phyloP scores from a whole-genome alignment of 1,140 invertebrate genomes.

The Elysia chlorotica region DNA sequence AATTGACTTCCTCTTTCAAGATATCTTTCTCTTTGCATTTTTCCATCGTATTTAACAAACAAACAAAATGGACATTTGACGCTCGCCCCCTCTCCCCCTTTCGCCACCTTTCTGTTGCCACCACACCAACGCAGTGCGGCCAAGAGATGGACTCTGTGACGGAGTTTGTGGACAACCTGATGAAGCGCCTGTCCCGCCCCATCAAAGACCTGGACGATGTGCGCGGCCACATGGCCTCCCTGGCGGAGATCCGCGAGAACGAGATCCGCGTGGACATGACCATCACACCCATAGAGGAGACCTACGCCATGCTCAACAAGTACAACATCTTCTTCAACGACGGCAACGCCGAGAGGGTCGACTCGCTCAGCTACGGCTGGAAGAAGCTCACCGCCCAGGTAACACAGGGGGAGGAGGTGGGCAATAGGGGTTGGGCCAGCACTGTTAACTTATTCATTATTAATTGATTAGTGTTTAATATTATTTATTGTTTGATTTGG shows the following conservation, averaged over 20 bases:
- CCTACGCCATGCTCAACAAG: constrained; percentile 86
- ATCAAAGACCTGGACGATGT: constrained; percentile 93
- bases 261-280: constrained; percentile 94
- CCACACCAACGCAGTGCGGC: too few relatives aligned
- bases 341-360: constrained; percentile 91
- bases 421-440: too few relatives aligned
- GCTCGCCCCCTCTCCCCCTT: too few relatives aligned
- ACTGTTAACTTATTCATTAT: too few relatives aligned
- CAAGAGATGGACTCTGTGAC: constrained; percentile 81
- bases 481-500: too few relatives aligned
- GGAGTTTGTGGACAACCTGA: constrained; percentile 59
- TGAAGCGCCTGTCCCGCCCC: constrained; percentile 68
- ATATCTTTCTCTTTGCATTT: too few relatives aligned
- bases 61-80: too few relatives aligned
- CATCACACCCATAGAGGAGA: constrained; percentile 94
- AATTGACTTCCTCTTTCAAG: too few relatives aligned
- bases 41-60: too few relatives aligned
- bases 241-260: constrained; percentile 91
- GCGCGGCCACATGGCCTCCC: constrained; percentile 87
- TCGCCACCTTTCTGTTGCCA: too few relatives aligned
- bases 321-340: constrained; percentile 87
- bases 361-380: constrained; percentile 88
- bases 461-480: too few relatives aligned
- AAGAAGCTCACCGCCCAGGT: constrained; percentile 74
- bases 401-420: too few relatives aligned